phyloP scores from a whole-genome alignment of 2,113 vertebrate species.

The Marmota flaviventris region DNA sequence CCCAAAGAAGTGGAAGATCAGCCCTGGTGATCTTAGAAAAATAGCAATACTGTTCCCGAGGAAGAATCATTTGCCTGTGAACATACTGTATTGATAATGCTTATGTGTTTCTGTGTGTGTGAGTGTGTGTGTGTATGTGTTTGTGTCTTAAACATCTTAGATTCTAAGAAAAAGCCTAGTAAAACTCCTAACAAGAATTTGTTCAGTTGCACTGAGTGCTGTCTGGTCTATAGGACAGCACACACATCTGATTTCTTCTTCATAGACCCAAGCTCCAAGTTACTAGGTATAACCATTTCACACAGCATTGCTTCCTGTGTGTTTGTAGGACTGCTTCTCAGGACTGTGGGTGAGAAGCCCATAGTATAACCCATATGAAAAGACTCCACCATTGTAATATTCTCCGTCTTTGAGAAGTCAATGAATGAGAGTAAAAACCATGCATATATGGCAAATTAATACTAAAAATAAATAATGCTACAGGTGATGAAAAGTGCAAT shows the following conservation, averaged over 20 bases:
- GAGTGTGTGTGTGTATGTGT: too few species aligned
- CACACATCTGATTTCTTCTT: not conserved
- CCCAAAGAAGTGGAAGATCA: not conserved
- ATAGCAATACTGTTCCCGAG: not conserved
- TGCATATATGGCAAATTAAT: not conserved
- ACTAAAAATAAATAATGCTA: not conserved
- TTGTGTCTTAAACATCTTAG: not conserved
- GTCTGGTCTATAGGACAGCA: not conserved
- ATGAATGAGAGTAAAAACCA: not conserved
- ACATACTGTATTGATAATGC: not conserved
- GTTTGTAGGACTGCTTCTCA: not conserved
- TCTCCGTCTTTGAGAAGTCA: not conserved
- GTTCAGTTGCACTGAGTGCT: not conserved
- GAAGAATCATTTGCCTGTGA: not conserved
- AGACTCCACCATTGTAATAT: not conserved
- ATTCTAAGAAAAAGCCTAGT: not conserved
- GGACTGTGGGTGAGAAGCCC: not conserved
- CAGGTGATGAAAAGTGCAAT: slow-evolving; percentile 2
- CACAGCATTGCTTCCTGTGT: not conserved
- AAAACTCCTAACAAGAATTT: not conserved
- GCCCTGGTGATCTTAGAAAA: not conserved
- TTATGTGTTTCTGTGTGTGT: not conserved
- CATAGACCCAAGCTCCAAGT: not conserved
- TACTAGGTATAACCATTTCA: not conserved
- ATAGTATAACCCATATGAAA: not conserved